Base-by-base conservation (phyloP, 2,797 vertebrate genomes). In the Sebastes melanostomus region DNA sequence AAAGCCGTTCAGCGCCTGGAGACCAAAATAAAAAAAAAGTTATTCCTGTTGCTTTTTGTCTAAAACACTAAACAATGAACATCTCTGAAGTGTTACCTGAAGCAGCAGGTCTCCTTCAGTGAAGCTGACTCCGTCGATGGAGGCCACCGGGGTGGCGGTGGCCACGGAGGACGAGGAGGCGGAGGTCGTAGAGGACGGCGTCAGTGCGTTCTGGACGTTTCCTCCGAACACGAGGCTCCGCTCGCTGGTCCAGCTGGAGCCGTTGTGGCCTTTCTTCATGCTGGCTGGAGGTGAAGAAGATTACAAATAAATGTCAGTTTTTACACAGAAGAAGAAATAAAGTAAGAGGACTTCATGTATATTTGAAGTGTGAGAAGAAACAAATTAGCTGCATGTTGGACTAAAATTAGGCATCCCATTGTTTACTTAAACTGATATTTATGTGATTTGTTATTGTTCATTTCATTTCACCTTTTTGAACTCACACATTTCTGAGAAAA, bases 1-100 rank as follows among this genome's bases (percentile, higher is more conserved):
- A 0, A 97, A 97, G 70, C 97, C 96, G 2, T 95, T 94, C 72
- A 97, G 93, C 0, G 96, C 96, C 97, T 97, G 81, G 5, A 59
- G 12, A 72, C 5, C 13, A 22, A 8, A 62, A 3, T 8, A 16
- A 18, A 29, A 1, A 6, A 22, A 22, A 5, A 0, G 9, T n/a
- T 0, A 13, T 6, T 36, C 14, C n/a, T n/a, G 30, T 11, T 54
- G 42, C 25, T 32, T 32, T 16, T 16, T 0, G 34, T 34, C 13
- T 18, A 42, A 18, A 18, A 46, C 22, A 63, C n/a, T 1, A 3
- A 42, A 66, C 36, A 8, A 22, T 22, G 8, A 34, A 29, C 7
- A 6, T 32, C 0, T 6, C 8, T 24, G 2, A 13, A 22, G 8
- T 0, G 5, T 72, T 36, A 93, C 96, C 93, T 96, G 94, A 13